Evolutionary conservation across 2,797 vertebrate genomes (phyloP).

Genomic region (Amblyopsis hoosieri): DNA sequence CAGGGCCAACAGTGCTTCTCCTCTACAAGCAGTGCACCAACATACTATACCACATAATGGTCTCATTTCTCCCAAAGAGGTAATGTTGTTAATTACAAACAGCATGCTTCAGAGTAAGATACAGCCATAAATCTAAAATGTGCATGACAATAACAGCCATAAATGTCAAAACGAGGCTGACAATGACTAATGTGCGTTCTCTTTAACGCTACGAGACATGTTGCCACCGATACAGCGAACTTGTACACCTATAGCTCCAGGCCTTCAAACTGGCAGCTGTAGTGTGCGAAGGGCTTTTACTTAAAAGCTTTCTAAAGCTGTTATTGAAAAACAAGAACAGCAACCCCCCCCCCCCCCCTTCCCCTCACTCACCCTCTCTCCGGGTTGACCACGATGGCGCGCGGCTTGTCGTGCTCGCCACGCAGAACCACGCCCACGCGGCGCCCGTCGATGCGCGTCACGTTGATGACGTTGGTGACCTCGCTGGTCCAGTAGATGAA

Average conservation of each 20-base stretch:
- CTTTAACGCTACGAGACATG: neutral
- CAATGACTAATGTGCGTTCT: constrained; percentile 1
- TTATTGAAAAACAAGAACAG: too few species aligned
- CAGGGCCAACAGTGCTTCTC: too few species aligned
- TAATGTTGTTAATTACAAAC: neutral
- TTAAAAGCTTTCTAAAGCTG: too few species aligned
- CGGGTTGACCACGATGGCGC: constrained; percentile 95
- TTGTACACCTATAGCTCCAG: neutral
- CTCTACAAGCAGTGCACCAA: neutral
- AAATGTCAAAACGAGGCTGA: neutral
- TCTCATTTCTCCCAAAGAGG: neutral
- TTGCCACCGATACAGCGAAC: neutral
- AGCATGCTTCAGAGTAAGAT: neutral
- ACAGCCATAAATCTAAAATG: too few species aligned
- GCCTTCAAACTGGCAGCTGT: neutral
- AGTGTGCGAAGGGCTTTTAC: neutral
- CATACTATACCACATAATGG: neutral
- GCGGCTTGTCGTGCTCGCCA: constrained; percentile 90
- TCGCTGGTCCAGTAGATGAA: constrained; percentile 99
- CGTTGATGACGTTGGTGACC: constrained; percentile 95
- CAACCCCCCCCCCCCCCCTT: neutral
- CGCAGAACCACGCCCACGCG: constrained; percentile 90
- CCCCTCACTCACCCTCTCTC: constrained; percentile 87
- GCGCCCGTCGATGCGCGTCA: constrained; percentile 89
- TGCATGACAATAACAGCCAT: neutral